Percentiles rank a stretch among this genome's conserved stretches.
Conservation (phyloP, 2,888 invertebrate species). For the Arge pagana region DNA sequence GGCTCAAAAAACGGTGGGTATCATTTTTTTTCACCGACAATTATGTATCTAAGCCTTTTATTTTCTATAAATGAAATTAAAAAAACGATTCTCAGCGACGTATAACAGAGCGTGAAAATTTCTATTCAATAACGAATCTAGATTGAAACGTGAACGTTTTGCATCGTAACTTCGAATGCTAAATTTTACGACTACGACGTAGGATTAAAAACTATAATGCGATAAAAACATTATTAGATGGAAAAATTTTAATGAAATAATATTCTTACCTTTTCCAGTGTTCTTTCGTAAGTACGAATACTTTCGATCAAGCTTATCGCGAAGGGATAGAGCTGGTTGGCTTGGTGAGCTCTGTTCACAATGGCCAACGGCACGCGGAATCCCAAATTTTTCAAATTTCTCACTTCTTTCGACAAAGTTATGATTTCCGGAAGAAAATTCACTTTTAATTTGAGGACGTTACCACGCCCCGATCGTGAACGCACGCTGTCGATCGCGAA, state of each 20-base stretch:
- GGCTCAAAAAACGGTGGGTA: conserved; percentile 11
- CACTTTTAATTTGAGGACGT: conserved; percentile 85
- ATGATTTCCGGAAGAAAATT: conserved; percentile 99
- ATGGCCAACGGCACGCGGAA: conserved; percentile 97
- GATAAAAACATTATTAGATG: conserved; percentile 22
- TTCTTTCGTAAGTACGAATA: conserved; percentile 94
- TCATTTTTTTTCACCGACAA: no score
- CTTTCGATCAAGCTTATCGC: conserved; percentile 98
- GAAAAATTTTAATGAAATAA: conserved; percentile 5
- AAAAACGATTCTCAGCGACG: conserved; percentile 9
- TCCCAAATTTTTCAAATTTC: conserved; percentile 93
- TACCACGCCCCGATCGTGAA: conserved; percentile 76
- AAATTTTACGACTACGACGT: conserved; percentile 17
- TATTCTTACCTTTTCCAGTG: conserved; percentile 88
- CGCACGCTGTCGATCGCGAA: conserved; percentile 88
- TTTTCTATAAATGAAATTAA: not conserved
- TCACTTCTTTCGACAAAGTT: conserved; percentile 96
- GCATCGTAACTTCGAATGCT: conserved; percentile 23
- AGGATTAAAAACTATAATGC: conserved; percentile 26
- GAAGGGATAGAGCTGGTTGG: conserved; percentile 97
- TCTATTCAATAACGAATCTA: no score
- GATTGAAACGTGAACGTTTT: conserved; percentile 19
- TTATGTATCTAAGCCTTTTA: conserved; percentile 12
- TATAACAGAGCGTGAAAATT: conserved; percentile 4
- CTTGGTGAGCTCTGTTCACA: conserved; percentile 98